Percentiles rank a stretch among this genome's conserved stretches.
phyloP scores from a whole-genome alignment of 1,140 invertebrate genomes.

The Meteorus sp. region DNA sequence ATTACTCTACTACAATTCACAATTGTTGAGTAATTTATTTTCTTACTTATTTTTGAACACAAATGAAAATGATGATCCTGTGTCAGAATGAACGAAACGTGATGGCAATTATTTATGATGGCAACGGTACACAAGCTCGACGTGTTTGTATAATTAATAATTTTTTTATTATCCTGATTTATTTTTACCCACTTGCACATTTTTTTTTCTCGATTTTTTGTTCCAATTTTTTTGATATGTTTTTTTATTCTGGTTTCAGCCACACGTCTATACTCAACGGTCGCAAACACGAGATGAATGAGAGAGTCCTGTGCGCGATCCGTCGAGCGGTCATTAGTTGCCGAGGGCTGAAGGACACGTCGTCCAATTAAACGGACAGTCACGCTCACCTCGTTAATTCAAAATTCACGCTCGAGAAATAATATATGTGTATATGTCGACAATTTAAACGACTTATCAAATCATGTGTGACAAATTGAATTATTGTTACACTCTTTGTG shows the following conservation, averaged over 20 bases:
- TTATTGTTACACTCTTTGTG: neutral
- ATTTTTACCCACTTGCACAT: too few species aligned
- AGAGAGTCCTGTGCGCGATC: neutral
- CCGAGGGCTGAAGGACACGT: slow-evolving; percentile 9
- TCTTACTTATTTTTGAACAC: too few species aligned
- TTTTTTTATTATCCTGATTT: too few species aligned
- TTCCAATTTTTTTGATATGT: neutral
- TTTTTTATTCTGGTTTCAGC: neutral
- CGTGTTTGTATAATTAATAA: neutral
- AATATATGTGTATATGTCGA: neutral
- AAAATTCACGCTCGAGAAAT: neutral
- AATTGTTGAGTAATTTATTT: too few species aligned
- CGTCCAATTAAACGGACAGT: slow-evolving; percentile 13
- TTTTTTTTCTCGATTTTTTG: neutral
- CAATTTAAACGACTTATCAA: slow-evolving; percentile 12
- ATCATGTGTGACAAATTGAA: neutral
- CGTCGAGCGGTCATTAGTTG: slow-evolving; percentile 11
- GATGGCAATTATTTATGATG: neutral
- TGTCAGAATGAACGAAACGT: too few species aligned
- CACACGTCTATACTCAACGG: neutral
- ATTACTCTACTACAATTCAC: too few species aligned
- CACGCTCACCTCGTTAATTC: slow-evolving; percentile 10
- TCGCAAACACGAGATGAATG: neutral
- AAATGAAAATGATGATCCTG: too few species aligned
- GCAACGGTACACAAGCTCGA: neutral